These are phyloP conservation scores for Drosophila arizonae DNA, from an alignment of 1,140 invertebrate species.

Conservation along the genomic window DNA sequence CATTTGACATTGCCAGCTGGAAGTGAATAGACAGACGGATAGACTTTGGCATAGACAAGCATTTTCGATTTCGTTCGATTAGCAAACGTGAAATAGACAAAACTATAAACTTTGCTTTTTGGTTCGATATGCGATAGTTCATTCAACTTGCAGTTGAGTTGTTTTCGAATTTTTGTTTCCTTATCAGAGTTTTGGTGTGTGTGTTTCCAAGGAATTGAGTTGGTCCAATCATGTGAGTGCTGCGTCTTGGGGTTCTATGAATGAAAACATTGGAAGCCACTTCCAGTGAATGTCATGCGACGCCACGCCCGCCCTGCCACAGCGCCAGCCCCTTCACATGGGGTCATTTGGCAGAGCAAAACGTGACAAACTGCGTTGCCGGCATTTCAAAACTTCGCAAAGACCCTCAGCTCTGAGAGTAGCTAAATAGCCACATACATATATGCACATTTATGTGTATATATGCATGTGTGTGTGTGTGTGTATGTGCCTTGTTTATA, in stretches of 20 bases:
- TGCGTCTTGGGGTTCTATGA: slow-evolving; percentile 41
- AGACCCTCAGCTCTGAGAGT: not conserved
- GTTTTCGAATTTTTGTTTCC: slow-evolving; percentile 37
- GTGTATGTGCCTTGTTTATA: slow-evolving; percentile 17
- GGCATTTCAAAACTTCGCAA: slow-evolving; percentile 13
- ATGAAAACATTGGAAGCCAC: slow-evolving; percentile 25
- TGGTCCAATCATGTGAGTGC: slow-evolving; percentile 28
- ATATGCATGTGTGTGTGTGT: not conserved
- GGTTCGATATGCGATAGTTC: too few species aligned
- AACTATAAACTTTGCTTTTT: too few species aligned
- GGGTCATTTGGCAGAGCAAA: slow-evolving; percentile 44
- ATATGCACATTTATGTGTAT: not conserved
- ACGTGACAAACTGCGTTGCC: slow-evolving; percentile 44
- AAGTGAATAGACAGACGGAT: slow-evolving; percentile 18
- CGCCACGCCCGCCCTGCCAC: not conserved
- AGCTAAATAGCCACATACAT: not conserved
- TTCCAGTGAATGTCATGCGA: slow-evolving; percentile 41
- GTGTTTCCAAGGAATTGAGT: slow-evolving; percentile 12
- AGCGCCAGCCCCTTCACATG: not conserved
- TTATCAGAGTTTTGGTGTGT: slow-evolving; percentile 24
- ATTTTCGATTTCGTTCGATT: not conserved
- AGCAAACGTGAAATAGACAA: too few species aligned
- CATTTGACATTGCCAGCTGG: slow-evolving; percentile 46
- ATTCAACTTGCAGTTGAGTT: slow-evolving; percentile 25
- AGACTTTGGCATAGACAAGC: slow-evolving; percentile 10